Evolutionary conservation across 2,797 vertebrate species (phyloP), one percentile per base, ranked within the genome.

Genomic region (Anableps anableps): DNA sequence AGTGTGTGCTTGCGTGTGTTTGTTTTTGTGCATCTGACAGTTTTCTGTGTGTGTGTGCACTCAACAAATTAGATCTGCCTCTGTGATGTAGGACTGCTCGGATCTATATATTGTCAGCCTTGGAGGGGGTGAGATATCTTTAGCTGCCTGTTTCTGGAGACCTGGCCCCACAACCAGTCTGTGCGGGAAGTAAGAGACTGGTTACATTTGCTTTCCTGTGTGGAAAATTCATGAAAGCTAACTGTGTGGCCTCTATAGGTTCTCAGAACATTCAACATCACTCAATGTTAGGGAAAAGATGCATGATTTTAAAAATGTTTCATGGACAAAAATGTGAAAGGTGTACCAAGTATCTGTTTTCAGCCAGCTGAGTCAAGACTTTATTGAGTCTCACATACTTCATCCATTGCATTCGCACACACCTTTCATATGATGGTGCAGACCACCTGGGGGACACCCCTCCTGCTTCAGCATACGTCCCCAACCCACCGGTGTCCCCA

Each of bases 1-100:
- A 91, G 84, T 83, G 82, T 58, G 74, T 75, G 83, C 83, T 74
- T 82, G 80, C 26, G 29, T 80, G 60, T 62, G 34, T 64, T 79
- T 74, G 71, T 66, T 74, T 84, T 50, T 80, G 43, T 78, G 76
- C 43, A 74, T 75, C 83, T 81, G 79, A 79, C 79, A 64, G 80
- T n/a, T 26, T 58, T 80, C 51, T 70, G n/a, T 62, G 79, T 50
- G 76, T 80, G 80, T 87, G 75, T 68, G 77, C 1, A 9, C 76
- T 74, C 80, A 85, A 78, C 84, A 90, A 86, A 94, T 91, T 88
- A 88, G 83, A 86, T 86, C 85, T 90, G 88, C 91, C 93, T 92
- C 83, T 89, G 88, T 93, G 93, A 93, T 92, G 91, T 84, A 92
- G 82, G 60, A 83, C 68, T 82, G 58, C 78, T 85, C 81, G 31